Evolutionary conservation across 1,140 invertebrate genomes (phyloP), one percentile per base, ranked within the genome.

Genomic region (Macrocentrus cingulum): DNA sequence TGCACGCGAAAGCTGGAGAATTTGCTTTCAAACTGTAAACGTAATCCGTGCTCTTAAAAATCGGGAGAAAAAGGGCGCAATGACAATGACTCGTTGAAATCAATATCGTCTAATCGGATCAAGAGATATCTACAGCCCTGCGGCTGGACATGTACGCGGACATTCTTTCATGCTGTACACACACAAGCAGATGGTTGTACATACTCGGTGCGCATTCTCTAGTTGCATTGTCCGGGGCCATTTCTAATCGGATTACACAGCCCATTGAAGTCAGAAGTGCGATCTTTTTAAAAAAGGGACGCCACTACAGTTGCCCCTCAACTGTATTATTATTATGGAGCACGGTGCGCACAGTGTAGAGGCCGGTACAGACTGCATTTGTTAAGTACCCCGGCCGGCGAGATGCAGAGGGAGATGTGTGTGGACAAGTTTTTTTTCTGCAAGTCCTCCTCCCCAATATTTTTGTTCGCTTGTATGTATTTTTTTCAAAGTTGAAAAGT

Each of bases 241-340:
- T 73, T 72, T 70, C 69, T 78, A 76, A 79, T 79, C 77, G 69
- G 77, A 79, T 79, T 79, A 80, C 72, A 75, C 70, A 69, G 68
- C 65, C 75, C 76, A 80, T 80, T 80, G 77, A 78, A 77, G 75
- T 75, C 66, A 69, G 66, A 74, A 80, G 77, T 79, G 74, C 72
- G 75, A 78, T 79, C 70, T 76, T 77, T 74, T 70, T 71, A 72
- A 76, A 72, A 69, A 69, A 71, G 72, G 48, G 48, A 32, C 15
- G 34, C 36, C 22, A 25, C 20, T 45, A 44, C 41, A 8, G 1
- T 7, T 18, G 46, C 25, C 9, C 4, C 18, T 1, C 45, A 3
- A 42, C 18, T 16, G 18, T 34, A 13, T 48, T 16, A 25, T 56
- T 41, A 6, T n/a, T 3, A 13, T 13, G 11, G 15, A 29, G 4